Percentiles rank a stretch among this genome's conserved stretches.
Conservation (phyloP, 2,797 vertebrate genomes). For the Mustela erminea region DNA sequence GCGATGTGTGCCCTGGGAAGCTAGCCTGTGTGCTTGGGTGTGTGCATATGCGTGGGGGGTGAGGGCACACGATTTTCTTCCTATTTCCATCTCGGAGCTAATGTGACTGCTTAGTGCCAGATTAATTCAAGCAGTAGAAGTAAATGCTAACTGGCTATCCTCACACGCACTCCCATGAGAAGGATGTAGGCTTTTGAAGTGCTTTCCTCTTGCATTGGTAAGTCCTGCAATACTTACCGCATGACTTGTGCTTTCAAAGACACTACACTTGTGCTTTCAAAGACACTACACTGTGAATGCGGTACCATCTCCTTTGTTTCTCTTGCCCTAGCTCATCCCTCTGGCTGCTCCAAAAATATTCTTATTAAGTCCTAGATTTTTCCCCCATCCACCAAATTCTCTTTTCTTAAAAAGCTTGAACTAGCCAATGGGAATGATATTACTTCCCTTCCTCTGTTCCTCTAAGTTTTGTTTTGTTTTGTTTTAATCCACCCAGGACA, state of each 20-base stretch:
- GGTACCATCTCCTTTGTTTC: neutral
- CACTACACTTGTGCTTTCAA: neutral
- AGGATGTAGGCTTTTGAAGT: neutral
- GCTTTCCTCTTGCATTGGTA: neutral
- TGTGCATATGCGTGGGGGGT: too few species aligned
- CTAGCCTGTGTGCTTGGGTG: fast-evolving
- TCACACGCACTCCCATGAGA: neutral
- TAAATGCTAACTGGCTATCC: neutral
- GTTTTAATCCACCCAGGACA: neutral
- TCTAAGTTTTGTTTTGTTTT: neutral
- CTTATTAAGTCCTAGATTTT: neutral
- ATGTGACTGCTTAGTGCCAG: neutral
- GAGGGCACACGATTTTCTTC: neutral
- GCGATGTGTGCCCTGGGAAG: neutral
- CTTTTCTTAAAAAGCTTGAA: neutral
- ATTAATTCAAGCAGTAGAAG: neutral
- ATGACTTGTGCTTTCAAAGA: neutral
- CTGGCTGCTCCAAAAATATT: neutral
- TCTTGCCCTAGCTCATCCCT: neutral
- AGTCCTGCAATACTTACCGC: neutral
- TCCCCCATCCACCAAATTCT: neutral
- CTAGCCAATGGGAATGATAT: neutral
- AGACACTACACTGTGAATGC: neutral
- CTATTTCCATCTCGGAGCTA: neutral
- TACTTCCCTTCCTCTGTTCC: neutral